Percentiles rank a stretch among this genome's conserved stretches.
Evolutionary conservation across 2,113 vertebrate genomes (phyloP).

Genomic region (Cyphomyrus plagiostoma): DNA sequence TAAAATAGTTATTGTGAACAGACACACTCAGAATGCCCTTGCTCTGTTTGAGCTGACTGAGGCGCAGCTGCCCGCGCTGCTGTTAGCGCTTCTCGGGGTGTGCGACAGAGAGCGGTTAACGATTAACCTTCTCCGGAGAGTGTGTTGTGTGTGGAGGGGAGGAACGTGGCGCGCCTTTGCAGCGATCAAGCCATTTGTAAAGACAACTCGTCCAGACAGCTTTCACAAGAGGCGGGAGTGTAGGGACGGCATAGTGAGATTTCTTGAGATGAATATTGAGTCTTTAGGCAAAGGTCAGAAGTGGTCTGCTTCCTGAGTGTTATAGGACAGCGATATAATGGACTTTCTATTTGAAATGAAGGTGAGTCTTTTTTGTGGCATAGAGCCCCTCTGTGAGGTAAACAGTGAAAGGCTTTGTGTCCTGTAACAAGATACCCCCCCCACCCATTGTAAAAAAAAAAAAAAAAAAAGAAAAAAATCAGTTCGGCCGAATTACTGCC

Average conservation of each 20-base stretch:
- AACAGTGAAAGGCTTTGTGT: constrained; percentile 5
- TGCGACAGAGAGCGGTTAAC: not conserved
- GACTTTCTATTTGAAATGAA: constrained; percentile 16
- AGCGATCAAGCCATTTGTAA: not conserved
- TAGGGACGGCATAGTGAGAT: not conserved
- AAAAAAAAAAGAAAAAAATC: not conserved
- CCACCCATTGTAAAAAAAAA: not conserved
- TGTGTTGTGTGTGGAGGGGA: not conserved
- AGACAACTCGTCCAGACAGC: not conserved
- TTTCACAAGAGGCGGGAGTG: not conserved
- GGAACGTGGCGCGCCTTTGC: not conserved
- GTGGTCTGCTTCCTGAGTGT: not conserved
- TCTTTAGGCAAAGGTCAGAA: not conserved
- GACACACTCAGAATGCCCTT: not conserved
- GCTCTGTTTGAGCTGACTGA: not conserved
- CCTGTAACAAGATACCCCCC: not conserved
- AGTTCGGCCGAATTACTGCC: not conserved
- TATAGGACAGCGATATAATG: constrained; percentile 8
- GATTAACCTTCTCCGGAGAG: not conserved
- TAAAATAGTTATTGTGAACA: not conserved
- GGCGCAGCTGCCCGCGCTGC: not conserved
- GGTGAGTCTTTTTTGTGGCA: constrained; percentile 14
- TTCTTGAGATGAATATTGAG: not conserved
- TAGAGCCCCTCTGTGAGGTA: not conserved
- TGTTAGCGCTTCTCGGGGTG: not conserved